Evolutionary conservation across 2,888 invertebrate species (phyloP), one percentile per base, ranked within the genome.

Genomic region (Caenorhabditis sp.): DNA sequence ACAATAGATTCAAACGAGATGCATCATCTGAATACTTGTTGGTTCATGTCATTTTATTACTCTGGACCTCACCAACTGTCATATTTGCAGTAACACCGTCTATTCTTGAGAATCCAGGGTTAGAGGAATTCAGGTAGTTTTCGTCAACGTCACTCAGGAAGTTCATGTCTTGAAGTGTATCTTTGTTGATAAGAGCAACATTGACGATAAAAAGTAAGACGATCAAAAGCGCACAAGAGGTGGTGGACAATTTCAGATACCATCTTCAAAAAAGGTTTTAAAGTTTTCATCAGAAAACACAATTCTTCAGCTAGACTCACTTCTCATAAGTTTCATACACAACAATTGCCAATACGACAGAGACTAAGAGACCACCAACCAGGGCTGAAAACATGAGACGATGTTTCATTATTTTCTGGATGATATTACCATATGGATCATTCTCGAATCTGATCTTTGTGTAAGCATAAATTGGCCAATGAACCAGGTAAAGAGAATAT

Each of bases 401-500:
- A 49, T 19, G 0, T 28, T 28, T 19, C 2, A 58, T 10, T 14
- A n/a, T 22, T 28, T 38, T 16, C 10, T 14, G 12, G 22, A 47
- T 56, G 3, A 0, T 31, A 41, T 22, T 31, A 76, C 76, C 76
- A 44, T 41, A 49, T 51, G 68, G 59, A 51, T 68, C 58, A 14
- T 24, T 64, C 28, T 56, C 64, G n/a, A 51, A 70, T 12, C 63
- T 64, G 0, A 79, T 24, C 22, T 68, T 82, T 0, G 54, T 31
- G 24, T 38, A 80, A 0, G 77, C 75, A 54, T 61, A 72, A 38
- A 86, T 35, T 7, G 86, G 86, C 84, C 84, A 86, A 54, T 86
- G 86, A 24, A 84, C 31, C 6, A 86, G 80, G 58, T 86, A 86
- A 16, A 82, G 44, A 5, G 82, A 82, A 76, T 86, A 86, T 10